phyloP scores from a whole-genome alignment of 1,140 invertebrate genomes.

The Aphaenogaster ashmeadi region DNA sequence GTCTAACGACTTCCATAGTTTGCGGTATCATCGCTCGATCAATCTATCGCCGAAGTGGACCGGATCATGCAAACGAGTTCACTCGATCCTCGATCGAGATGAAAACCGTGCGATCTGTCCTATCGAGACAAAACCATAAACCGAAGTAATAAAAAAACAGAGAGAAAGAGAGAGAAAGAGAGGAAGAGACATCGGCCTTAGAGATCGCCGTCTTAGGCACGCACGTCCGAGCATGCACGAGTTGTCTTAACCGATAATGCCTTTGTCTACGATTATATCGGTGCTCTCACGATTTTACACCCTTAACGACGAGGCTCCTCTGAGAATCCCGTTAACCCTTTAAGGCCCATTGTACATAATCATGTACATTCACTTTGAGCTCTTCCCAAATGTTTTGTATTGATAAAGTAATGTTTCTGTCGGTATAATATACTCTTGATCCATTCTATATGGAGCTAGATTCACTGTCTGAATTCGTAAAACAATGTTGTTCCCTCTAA shows the following conservation, averaged over 20 bases:
- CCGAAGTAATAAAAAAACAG: slow-evolving; percentile 53
- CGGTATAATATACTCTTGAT: too few relatives aligned
- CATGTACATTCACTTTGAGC: too few relatives aligned
- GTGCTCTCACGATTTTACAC: slow-evolving; percentile 27
- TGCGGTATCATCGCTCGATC: slow-evolving; percentile 67
- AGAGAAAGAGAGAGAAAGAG: background rate
- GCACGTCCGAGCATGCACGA: slow-evolving; percentile 71
- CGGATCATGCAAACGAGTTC: slow-evolving; percentile 69
- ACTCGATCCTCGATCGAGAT: slow-evolving; percentile 40
- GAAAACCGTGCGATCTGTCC: slow-evolving; percentile 56
- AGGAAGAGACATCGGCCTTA: slow-evolving; percentile 62
- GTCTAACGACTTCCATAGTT: slow-evolving; percentile 45
- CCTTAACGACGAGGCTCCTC: background rate
- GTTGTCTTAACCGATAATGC: slow-evolving; percentile 40
- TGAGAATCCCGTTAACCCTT: background rate
- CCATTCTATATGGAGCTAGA: too few relatives aligned
- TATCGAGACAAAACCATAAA: slow-evolving; percentile 55
- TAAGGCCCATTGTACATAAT: too few relatives aligned
- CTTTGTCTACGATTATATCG: slow-evolving; percentile 28
- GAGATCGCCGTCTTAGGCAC: slow-evolving; percentile 68
- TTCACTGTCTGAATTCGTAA: too few relatives aligned
- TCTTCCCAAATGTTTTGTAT: too few relatives aligned
- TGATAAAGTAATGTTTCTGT: too few relatives aligned
- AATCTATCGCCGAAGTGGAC: slow-evolving; percentile 74
- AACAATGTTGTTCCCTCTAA: too few relatives aligned